A percentile compares a stretch with the other conserved stretches of the same genome.
These are phyloP conservation scores for Odontophorus gujanensis DNA, from an alignment of 2,113 vertebrate genomes.

Conservation along the genomic window DNA sequence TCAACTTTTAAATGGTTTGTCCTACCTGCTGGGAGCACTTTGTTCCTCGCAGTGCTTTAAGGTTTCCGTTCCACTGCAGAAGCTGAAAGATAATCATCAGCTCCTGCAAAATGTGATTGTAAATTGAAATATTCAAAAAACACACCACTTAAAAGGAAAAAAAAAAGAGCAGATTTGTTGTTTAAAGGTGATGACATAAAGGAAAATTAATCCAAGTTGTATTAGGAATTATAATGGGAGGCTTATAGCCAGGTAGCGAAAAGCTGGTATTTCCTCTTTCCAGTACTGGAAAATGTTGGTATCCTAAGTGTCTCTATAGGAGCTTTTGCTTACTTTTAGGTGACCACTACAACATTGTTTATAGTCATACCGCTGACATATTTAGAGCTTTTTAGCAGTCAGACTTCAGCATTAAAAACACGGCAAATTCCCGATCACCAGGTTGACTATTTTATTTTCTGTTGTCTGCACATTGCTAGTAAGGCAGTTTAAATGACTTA, in stretches of 20 bases:
- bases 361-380: background rate
- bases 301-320: background rate
- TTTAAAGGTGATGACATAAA: background rate
- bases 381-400: too few relatives aligned
- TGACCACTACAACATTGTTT: background rate
- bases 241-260: background rate
- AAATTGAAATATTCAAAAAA: background rate
- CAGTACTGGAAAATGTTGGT: background rate
- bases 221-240: background rate
- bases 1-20: background rate
- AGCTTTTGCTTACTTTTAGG: background rate
- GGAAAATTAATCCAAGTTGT: background rate
- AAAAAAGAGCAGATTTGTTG: background rate
- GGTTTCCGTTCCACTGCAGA: slow-evolving; percentile 89
- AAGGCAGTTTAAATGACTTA: background rate
- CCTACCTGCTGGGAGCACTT: slow-evolving; percentile 87
- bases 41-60: slow-evolving; percentile 85
- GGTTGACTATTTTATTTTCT: background rate
- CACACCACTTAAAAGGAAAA: background rate
- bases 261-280: background rate
- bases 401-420: background rate
- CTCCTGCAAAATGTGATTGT: slow-evolving; percentile 76
- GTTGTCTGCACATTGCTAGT: background rate
- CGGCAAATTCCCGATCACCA: background rate
- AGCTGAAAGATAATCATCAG: slow-evolving; percentile 90